These are phyloP conservation scores for Embiotoca jacksoni DNA, from an alignment of 2,113 vertebrate genomes.

Conservation along the genomic window DNA sequence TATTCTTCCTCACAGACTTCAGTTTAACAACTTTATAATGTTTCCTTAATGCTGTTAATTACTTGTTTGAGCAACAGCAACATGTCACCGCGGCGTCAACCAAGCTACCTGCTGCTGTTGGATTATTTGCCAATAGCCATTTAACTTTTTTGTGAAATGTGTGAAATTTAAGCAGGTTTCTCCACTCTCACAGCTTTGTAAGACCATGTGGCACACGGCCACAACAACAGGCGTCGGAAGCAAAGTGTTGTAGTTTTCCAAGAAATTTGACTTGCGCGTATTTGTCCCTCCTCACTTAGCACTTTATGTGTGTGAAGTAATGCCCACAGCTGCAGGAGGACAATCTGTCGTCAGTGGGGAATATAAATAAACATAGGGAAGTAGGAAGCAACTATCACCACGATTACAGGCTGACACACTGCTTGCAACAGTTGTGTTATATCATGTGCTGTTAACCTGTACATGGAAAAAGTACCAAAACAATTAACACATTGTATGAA, in stretches of 20 bases:
- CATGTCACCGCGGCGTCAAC: neutral
- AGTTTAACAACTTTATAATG: neutral
- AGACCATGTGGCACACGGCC: neutral
- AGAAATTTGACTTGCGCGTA: neutral
- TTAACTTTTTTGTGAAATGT: neutral
- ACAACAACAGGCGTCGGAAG: neutral
- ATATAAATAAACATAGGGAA: conserved; percentile 24
- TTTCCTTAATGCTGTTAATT: conserved; percentile 4
- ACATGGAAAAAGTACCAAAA: neutral
- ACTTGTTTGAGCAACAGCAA: neutral
- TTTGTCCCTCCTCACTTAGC: conserved; percentile 7
- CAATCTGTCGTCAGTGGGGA: conserved; percentile 9
- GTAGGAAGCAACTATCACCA: neutral
- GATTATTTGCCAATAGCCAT: neutral
- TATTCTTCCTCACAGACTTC: neutral
- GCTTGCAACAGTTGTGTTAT: neutral
- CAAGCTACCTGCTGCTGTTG: neutral
- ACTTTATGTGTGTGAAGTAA: neutral
- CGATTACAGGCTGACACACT: conserved; percentile 9
- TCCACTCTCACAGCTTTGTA: neutral
- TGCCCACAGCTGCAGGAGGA: conserved; percentile 9
- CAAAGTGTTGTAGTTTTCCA: neutral
- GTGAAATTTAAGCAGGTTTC: neutral
- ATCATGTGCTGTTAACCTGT: conserved; percentile 6
- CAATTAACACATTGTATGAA: neutral